Percentiles rank a stretch among this genome's conserved stretches.
These are phyloP conservation scores for Linurgus olivaceus DNA, from an alignment of 2,797 vertebrate species.

Conservation along the genomic window DNA sequence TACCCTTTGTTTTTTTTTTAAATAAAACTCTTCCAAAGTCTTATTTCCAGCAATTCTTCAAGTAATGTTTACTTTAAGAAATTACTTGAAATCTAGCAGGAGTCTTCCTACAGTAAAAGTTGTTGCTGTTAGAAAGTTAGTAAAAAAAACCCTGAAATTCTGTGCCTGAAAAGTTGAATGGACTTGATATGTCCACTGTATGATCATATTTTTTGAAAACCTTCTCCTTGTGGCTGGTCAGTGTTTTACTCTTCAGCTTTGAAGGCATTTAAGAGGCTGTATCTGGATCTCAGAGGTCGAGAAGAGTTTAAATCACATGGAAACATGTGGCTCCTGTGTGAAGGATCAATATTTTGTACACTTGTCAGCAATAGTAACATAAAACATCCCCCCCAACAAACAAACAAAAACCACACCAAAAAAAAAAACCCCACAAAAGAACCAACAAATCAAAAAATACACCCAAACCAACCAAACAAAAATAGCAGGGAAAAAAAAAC, in stretches of 20 bases:
- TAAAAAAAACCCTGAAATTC: background rate
- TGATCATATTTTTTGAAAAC: background rate
- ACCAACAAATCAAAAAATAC: background rate
- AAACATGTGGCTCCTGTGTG: background rate
- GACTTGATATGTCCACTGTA: background rate
- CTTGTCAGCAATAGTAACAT: background rate
- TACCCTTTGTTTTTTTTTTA: background rate
- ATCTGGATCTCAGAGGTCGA: background rate
- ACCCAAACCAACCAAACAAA: background rate
- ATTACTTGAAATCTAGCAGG: background rate
- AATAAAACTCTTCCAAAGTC: background rate
- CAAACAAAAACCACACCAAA: background rate
- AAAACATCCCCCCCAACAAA: background rate
- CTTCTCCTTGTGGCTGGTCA: background rate
- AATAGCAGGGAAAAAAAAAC: background rate
- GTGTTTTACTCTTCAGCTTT: background rate
- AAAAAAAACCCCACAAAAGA: background rate
- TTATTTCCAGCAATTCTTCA: background rate
- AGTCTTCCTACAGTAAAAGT: background rate
- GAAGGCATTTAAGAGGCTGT: background rate
- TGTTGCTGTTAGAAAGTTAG: background rate
- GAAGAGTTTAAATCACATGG: background rate
- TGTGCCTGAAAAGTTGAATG: fast-evolving
- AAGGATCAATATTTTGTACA: background rate
- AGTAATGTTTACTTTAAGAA: background rate